phyloP scores from a whole-genome alignment of 2,888 invertebrate species.

The Torymus aiolomorphi region DNA sequence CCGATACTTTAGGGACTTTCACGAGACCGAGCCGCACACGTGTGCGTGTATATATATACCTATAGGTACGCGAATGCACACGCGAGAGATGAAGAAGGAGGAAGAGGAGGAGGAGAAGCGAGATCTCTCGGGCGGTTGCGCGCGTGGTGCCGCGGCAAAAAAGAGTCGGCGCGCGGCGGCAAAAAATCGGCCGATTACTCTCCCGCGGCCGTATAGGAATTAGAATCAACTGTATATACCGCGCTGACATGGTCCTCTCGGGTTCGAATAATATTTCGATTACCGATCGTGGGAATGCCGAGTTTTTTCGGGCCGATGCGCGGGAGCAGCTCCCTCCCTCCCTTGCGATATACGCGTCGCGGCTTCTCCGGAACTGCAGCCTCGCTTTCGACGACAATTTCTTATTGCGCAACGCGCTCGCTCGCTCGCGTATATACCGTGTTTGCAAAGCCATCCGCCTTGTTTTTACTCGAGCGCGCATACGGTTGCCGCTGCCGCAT shows the following conservation, averaged over 20 bases:
- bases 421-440: neutral
- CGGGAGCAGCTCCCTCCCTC: constrained; percentile 39
- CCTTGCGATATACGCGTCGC: neutral
- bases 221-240: constrained; percentile 38
- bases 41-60: neutral
- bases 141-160: constrained; percentile 8
- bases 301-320: constrained; percentile 55
- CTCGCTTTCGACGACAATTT: constrained; percentile 25
- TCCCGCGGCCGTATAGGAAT: constrained; percentile 43
- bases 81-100: neutral
- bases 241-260: constrained; percentile 47
- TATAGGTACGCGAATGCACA: too few species aligned
- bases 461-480: constrained; percentile 19
- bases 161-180: constrained; percentile 22
- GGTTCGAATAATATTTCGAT: constrained; percentile 62
- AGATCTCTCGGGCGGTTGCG: neutral
- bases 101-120: constrained; percentile 1
- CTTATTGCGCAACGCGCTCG: constrained; percentile 56
- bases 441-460: constrained; percentile 21
- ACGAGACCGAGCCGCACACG: neutral
- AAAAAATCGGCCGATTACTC: constrained; percentile 50
- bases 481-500: neutral
- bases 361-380: constrained; percentile 30
- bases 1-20: constrained; percentile 53
- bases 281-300: constrained; percentile 62